Conservation (phyloP, 37 sponge, comb jelly and placozoan species). For the Halisarca cf. caerulea region DNA sequence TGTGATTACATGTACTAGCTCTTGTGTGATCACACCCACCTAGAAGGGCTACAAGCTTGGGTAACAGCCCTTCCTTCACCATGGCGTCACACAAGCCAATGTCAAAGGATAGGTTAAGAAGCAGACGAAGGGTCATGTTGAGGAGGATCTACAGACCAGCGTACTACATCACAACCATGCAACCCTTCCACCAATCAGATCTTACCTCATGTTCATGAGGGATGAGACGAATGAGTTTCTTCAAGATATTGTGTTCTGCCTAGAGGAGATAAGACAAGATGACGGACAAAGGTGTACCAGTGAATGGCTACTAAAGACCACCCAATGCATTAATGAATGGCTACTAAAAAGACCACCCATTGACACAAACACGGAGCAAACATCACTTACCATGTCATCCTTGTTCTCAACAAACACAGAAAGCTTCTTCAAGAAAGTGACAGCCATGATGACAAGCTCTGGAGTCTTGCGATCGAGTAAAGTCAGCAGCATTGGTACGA, state of each 20-base stretch:
- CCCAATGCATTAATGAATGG: background rate
- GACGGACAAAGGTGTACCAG: no score
- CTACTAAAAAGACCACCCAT: background rate
- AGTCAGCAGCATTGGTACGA: conserved; percentile 52
- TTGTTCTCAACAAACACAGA: conserved; percentile 89
- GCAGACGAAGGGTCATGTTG: conserved; percentile 73
- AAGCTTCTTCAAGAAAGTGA: conserved; percentile 92
- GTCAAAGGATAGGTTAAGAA: conserved; percentile 97
- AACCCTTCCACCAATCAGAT: background rate
- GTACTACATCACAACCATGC: background rate
- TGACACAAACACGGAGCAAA: background rate
- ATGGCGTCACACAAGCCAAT: conserved; percentile 69
- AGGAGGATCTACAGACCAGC: conserved; percentile 57
- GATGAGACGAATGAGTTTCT: conserved; percentile 63
- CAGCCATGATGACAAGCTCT: conserved; percentile 87
- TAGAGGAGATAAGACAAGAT: background rate
- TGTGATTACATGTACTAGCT: background rate
- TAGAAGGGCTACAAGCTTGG: conserved; percentile 78
- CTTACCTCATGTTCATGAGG: conserved; percentile 79
- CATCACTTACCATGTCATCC: conserved; percentile 77
- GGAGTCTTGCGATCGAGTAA: conserved; percentile 80
- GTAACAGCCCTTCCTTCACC: conserved; percentile 81
- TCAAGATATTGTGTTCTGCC: conserved; percentile 53
- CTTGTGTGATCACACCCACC: conserved; percentile 34
- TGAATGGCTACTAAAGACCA: no score